phyloP scores from a whole-genome alignment of 2,113 vertebrate genomes.

The Psittacus erithacus region DNA sequence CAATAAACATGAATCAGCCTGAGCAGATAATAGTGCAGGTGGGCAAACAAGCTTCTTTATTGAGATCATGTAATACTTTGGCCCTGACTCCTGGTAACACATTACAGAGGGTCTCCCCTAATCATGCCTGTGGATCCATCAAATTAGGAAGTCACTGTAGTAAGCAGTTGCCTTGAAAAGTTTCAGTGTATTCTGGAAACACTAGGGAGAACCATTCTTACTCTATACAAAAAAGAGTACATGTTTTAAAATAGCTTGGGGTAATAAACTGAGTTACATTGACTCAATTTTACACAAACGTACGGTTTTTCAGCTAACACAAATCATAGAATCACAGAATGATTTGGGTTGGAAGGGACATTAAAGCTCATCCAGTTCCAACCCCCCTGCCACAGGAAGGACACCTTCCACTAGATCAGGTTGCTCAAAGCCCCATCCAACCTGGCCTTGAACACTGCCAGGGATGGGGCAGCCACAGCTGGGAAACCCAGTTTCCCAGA shows the following conservation, averaged over 20 bases:
- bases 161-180: slow-evolving; percentile 26
- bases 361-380: background rate
- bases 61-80: background rate
- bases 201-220: background rate
- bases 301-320: background rate
- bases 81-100: background rate
- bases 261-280: background rate
- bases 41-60: background rate
- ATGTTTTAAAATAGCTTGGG: background rate
- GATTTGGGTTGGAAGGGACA: background rate
- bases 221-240: background rate
- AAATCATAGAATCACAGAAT: background rate
- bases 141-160: slow-evolving; percentile 28
- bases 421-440: background rate
- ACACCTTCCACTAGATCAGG: background rate
- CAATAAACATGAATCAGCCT: background rate
- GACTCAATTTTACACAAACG: background rate
- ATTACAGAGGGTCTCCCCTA: background rate
- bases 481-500: background rate
- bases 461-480: background rate
- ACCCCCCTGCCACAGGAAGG: background rate
- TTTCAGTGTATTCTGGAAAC: background rate
- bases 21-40: background rate
- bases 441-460: background rate
- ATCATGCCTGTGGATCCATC: background rate